Evolutionary conservation across 2,113 vertebrate genomes (phyloP).

Genomic region (Sander lucioperca): DNA sequence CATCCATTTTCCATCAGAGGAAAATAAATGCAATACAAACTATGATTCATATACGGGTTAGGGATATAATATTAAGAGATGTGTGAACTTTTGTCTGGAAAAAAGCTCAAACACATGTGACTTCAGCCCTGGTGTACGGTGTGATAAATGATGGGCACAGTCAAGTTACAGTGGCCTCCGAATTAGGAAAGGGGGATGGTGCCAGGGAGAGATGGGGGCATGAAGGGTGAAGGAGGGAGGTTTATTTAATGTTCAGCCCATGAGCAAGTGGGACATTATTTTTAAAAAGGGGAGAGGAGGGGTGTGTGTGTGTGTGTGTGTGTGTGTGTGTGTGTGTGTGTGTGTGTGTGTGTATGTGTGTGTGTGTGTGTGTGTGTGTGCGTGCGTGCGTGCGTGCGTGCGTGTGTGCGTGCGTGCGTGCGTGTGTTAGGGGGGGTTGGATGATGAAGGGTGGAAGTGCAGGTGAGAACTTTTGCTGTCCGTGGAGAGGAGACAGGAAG

Average conservation of each 20-base stretch:
- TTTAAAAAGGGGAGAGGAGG: constrained; percentile 37
- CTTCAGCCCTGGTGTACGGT: neutral
- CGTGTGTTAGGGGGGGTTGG: neutral
- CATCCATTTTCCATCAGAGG: neutral
- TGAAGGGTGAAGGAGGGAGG: constrained; percentile 71
- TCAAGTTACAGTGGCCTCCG: constrained; percentile 51
- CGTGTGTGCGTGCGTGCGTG: too few relatives aligned
- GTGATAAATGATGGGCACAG: constrained; percentile 57
- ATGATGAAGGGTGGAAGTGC: constrained; percentile 51
- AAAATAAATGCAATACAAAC: constrained; percentile 2
- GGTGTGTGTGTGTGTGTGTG: neutral
- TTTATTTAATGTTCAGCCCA: constrained; percentile 83
- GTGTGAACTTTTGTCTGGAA: neutral
- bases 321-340: too few relatives aligned
- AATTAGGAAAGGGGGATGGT: constrained; percentile 57
- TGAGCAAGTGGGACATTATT: constrained; percentile 79
- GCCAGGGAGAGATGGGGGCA: constrained; percentile 64
- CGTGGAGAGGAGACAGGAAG: constrained; percentile 51
- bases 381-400: too few relatives aligned
- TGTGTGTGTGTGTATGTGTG: too few relatives aligned
- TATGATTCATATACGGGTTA: neutral
- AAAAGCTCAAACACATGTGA: constrained; percentile 6
- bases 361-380: too few relatives aligned
- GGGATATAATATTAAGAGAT: neutral
- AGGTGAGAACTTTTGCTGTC: constrained; percentile 66